Percentiles rank a stretch among this genome's conserved stretches.
These are phyloP conservation scores for Orcinus orca DNA, from an alignment of 2,113 vertebrate genomes.

Conservation along the genomic window DNA sequence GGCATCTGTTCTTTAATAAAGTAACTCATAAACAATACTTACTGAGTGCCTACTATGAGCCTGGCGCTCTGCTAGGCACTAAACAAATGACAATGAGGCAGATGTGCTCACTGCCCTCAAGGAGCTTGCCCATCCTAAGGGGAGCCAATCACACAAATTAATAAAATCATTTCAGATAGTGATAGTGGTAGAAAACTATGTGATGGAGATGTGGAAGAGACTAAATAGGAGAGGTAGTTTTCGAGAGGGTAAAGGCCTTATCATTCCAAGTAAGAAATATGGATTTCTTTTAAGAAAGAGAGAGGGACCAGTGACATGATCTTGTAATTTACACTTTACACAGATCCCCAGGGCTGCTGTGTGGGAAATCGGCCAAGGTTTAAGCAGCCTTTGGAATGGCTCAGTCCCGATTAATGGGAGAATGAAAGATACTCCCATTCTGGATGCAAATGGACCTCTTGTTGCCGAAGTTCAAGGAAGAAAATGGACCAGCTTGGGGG, in stretches of 20 bases:
- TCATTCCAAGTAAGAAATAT: background rate
- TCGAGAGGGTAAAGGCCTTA: background rate
- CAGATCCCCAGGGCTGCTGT: background rate
- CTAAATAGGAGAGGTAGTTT: background rate
- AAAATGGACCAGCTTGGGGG: background rate
- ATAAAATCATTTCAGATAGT: background rate
- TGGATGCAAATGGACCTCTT: background rate
- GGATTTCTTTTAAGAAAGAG: background rate
- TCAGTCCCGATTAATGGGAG: background rate
- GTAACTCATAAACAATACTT: background rate
- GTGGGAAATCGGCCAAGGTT: background rate
- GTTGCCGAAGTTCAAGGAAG: slow-evolving; percentile 1
- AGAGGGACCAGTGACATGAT: background rate
- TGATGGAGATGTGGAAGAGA: background rate
- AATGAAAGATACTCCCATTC: background rate
- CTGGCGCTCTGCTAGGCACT: background rate
- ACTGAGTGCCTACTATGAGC: background rate
- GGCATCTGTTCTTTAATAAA: background rate
- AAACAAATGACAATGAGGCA: background rate
- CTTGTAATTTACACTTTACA: background rate
- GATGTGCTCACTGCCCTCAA: background rate
- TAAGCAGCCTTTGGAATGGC: background rate
- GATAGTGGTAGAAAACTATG: background rate
- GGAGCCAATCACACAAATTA: background rate
- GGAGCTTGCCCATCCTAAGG: background rate